Percentiles rank a stretch among this genome's conserved stretches.
Conservation (phyloP, 2,888 invertebrate species). For the Dromius quadrimaculatus region DNA sequence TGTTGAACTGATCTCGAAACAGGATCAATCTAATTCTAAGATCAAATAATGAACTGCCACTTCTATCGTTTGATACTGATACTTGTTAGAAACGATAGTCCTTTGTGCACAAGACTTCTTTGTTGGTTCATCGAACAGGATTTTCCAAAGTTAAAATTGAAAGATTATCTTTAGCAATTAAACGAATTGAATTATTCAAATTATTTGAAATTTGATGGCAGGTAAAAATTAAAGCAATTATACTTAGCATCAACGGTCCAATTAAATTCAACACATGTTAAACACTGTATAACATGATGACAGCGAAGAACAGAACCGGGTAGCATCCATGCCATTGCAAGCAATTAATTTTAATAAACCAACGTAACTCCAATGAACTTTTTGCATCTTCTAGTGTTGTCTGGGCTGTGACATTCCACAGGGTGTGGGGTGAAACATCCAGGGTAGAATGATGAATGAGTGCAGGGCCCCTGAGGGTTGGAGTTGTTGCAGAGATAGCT, state of each 20-base stretch:
- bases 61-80: constrained; percentile 32
- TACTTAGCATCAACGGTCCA: background rate
- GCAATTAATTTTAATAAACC: constrained; percentile 50
- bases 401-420: background rate
- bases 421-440: too few species aligned
- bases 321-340: constrained; percentile 49
- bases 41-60: constrained; percentile 42
- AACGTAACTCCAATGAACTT: constrained; percentile 44
- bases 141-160: too few species aligned
- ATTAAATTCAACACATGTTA: constrained; percentile 44
- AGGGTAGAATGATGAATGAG: constrained; percentile 38
- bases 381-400: constrained; percentile 13
- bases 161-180: too few species aligned
- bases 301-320: constrained; percentile 3
- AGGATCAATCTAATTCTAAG: constrained; percentile 40
- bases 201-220: too few species aligned
- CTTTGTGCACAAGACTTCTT: constrained; percentile 7
- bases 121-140: too few species aligned
- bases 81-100: constrained; percentile 13
- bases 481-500: too few species aligned
- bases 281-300: constrained; percentile 31
- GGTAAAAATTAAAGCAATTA: too few species aligned
- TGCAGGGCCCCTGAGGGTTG: constrained; percentile 11
- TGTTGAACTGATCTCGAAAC: constrained; percentile 34
- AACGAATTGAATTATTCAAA: too few species aligned